phyloP scores from a whole-genome alignment of 2,888 invertebrate genomes.

The Escarpia spicata region DNA sequence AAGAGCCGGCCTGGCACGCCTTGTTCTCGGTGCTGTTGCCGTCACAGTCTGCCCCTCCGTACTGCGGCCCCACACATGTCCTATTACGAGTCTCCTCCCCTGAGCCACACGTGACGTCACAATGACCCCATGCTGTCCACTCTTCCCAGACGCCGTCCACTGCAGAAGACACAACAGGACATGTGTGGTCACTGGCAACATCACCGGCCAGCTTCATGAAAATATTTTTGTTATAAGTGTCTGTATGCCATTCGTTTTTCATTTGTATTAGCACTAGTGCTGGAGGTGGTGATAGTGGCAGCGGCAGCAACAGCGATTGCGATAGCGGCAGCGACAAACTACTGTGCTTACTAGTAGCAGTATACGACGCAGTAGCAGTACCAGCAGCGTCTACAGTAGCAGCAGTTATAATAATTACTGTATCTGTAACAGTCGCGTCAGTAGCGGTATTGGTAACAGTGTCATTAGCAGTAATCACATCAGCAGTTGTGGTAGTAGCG shows the following conservation, averaged over 20 bases:
- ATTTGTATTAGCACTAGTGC: neutral
- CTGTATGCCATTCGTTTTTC: no score
- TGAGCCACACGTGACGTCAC: conserved; percentile 51
- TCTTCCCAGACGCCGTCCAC: conserved; percentile 38
- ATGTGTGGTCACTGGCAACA: neutral
- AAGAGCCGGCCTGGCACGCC: conserved; percentile 47
- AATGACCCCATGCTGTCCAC: conserved; percentile 51
- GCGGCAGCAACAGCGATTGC: neutral
- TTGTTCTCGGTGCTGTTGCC: conserved; percentile 45
- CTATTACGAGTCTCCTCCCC: conserved; percentile 49
- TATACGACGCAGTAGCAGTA: neutral
- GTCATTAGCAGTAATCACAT: neutral
- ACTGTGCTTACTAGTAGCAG: neutral
- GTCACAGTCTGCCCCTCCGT: conserved; percentile 49
- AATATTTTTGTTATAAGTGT: neutral
- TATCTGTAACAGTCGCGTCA: neutral
- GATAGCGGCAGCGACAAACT: neutral
- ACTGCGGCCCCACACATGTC: conserved; percentile 48
- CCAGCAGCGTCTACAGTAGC: neutral
- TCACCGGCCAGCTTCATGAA: neutral
- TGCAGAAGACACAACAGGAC: conserved; percentile 20
- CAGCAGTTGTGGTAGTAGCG: neutral
- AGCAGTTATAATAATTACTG: neutral
- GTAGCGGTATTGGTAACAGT: neutral
- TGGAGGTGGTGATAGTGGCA: neutral